A percentile compares a stretch with the other conserved stretches of the same genome.
Conservation (phyloP, 2,797 vertebrate genomes). For the Cirrhinus mrigala region DNA sequence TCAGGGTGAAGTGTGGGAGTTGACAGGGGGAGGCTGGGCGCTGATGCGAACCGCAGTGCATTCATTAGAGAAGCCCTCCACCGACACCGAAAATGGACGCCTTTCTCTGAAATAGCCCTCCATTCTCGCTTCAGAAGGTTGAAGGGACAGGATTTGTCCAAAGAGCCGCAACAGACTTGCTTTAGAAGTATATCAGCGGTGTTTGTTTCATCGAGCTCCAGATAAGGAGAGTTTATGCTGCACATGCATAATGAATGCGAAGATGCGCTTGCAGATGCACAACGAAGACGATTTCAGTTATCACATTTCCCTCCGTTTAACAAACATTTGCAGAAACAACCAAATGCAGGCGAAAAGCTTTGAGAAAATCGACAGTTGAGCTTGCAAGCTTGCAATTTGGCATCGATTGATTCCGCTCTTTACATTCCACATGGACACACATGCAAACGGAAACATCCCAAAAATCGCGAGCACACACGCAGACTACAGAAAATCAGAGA, state of each 20-base stretch:
- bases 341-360: constrained; percentile 29
- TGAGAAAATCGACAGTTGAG: constrained; percentile 43
- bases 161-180: background rate
- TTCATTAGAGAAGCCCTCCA: constrained; percentile 74
- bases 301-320: background rate
- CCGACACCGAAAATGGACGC: constrained; percentile 80
- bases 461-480: constrained; percentile 17
- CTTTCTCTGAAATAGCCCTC: constrained; percentile 53
- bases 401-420: constrained; percentile 44
- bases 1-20: constrained; percentile 50
- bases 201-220: constrained; percentile 27
- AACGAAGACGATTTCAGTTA: constrained; percentile 6
- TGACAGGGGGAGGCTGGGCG: constrained; percentile 66
- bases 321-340: constrained; percentile 22
- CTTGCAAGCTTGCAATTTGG: constrained; percentile 57
- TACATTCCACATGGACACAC: constrained; percentile 49
- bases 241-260: constrained; percentile 47
- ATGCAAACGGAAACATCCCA: constrained; percentile 19
- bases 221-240: constrained; percentile 36
- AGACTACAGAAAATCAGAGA: constrained; percentile 22
- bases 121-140: constrained; percentile 13
- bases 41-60: constrained; percentile 79
- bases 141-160: constrained; percentile 26
- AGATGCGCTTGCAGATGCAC: constrained; percentile 44
- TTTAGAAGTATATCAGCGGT: constrained; percentile 10